Evolutionary conservation across 2,888 invertebrate species (phyloP).

Genomic region (Euplexia lucipara): DNA sequence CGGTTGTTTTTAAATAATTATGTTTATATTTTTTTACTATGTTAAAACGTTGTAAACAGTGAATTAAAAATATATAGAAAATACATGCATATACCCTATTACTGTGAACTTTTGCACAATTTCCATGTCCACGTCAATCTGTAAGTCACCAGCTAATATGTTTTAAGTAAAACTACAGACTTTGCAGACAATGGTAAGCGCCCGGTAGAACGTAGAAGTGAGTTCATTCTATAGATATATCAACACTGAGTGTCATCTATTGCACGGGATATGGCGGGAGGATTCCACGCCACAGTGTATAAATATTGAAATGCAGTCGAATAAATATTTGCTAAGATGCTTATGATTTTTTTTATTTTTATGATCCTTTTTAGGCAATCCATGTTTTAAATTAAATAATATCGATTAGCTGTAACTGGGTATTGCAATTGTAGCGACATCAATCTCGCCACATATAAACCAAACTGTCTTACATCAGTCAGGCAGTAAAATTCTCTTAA

Average conservation of each 20-base stretch:
- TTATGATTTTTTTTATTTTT: background rate
- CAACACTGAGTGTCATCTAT: constrained; percentile 25
- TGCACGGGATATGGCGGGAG: background rate
- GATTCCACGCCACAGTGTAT: constrained; percentile 18
- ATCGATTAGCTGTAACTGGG: too few relatives aligned
- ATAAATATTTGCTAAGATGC: background rate
- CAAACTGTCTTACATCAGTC: too few relatives aligned
- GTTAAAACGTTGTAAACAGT: too few relatives aligned
- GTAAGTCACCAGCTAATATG: constrained; percentile 16
- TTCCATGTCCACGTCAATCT: background rate
- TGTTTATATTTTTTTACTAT: too few relatives aligned
- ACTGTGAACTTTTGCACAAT: background rate
- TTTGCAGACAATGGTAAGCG: constrained; percentile 5
- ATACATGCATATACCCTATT: too few relatives aligned
- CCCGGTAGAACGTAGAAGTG: constrained; percentile 14
- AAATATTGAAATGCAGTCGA: background rate
- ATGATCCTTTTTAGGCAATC: background rate
- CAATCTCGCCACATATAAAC: too few relatives aligned
- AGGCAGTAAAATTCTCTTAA: too few relatives aligned
- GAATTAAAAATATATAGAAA: too few relatives aligned
- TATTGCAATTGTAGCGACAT: too few relatives aligned
- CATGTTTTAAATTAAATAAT: too few relatives aligned
- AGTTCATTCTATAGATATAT: constrained; percentile 20
- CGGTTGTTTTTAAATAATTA: too few relatives aligned
- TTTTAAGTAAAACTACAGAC: constrained; percentile 3